A percentile compares a stretch with the other conserved stretches of the same genome.
These are phyloP conservation scores for Rhinopomastus cyanomelas DNA, from an alignment of 2,113 vertebrate species.

Conservation along the genomic window DNA sequence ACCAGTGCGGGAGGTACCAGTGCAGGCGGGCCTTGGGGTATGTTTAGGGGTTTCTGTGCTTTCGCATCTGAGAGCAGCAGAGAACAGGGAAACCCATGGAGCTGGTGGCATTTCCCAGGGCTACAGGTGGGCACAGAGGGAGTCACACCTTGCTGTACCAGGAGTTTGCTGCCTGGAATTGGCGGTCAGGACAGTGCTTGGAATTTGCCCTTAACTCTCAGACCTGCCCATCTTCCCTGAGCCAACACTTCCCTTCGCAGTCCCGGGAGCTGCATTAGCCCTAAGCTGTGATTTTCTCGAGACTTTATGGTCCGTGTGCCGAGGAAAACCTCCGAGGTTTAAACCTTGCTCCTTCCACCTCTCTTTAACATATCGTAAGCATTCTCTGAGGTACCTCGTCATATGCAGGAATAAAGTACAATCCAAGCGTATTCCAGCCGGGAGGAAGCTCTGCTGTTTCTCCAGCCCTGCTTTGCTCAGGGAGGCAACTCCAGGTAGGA, in stretches of 20 bases:
- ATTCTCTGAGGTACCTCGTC: fast-evolving
- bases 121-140: fast-evolving
- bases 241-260: background rate
- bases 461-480: background rate
- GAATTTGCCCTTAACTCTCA: background rate
- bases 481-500: background rate
- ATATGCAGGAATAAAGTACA: background rate
- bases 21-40: fast-evolving
- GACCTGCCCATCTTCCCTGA: background rate
- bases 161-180: background rate
- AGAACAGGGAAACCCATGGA: fast-evolving
- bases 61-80: too few relatives aligned
- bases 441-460: background rate
- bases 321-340: background rate
- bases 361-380: background rate
- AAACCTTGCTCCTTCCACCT: background rate
- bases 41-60: fast-evolving
- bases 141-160: fast-evolving
- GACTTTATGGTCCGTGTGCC: background rate
- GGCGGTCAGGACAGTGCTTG: background rate
- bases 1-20: fast-evolving
- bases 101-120: background rate
- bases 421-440: fast-evolving
- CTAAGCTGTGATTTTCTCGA: background rate
- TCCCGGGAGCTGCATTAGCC: background rate